Base-by-base conservation (phyloP, 2,888 invertebrate species). In the Scaptomyza reducta region DNA sequence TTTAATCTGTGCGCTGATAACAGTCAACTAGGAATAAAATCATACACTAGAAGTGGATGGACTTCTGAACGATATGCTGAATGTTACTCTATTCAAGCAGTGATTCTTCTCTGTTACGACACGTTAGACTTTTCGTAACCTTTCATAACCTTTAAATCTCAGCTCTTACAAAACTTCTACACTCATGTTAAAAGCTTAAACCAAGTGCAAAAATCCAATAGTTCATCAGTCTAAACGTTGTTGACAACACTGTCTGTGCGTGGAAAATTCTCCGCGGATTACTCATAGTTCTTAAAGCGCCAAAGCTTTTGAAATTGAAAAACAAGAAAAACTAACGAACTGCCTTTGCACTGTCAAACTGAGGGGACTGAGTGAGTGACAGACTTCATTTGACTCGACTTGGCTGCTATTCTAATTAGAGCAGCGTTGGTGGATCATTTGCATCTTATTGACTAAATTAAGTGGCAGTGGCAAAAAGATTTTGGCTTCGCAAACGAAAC, bases 371-470 rank as follows among this genome's bases (percentile, higher is more conserved):
- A 16, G 6, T 40, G 40, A 40, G 10, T 40, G 40, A 40, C 16
- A 16, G 40, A 40, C 16, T 40, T 38, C 22, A 22, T 5, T 22
- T 22, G 63, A 13, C 29, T 40, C 42, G 38, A 38, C 31, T 33
- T 40, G 49, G 33, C 54, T 61, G 76, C 38, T 42, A 60, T 77
- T 76, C 63, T 74, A 76, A 76, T 76, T 76, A 76, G 76, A 63
- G 40, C 29, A 25, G 58, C 54, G 56, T 41, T 40, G 27, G 49
- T 7, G 51, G 11, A 68, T 66, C 88, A 87, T 88, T 85, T 88
- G 79, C 83, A 88, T 86, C 75, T 86, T 87, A 85, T 88, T 87
- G 85, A 88, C 86, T 88, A 80, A 86, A 88, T 85, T 86, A 77
- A 73, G 84, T 72, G 75, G 54, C 72, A 50, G 40, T 40, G 61